Evolutionary conservation across 1,140 invertebrate genomes (phyloP).

Genomic region (Drosophila lacertosa): DNA sequence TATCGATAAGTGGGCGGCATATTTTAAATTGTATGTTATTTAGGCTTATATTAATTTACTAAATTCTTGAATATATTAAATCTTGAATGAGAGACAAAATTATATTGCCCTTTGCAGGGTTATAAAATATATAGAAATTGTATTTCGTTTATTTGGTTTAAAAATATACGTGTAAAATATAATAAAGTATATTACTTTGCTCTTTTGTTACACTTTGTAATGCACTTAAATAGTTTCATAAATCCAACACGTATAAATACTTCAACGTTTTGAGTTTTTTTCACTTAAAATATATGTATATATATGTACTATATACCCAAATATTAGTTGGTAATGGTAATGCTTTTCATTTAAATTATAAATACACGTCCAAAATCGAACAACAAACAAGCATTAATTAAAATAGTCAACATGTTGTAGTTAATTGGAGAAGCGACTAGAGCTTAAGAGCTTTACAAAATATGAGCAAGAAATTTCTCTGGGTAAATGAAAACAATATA

Average conservation of each 20-base stretch:
- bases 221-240: constrained; percentile 58
- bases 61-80: no score
- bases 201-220: constrained; percentile 38
- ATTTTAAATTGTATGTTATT: no score
- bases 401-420: constrained; percentile 52
- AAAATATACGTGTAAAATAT: constrained; percentile 72
- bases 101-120: no score
- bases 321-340: constrained; percentile 36
- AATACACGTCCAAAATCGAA: constrained; percentile 33
- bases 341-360: constrained; percentile 26
- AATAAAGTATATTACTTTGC: constrained; percentile 49
- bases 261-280: constrained; percentile 7
- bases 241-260: constrained; percentile 29
- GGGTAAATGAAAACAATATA: constrained; percentile 11
- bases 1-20: background rate
- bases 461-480: background rate
- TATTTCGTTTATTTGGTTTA: constrained; percentile 80
- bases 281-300: constrained; percentile 10
- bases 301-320: constrained; percentile 9
- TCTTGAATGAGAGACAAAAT: no score
- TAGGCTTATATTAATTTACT: no score
- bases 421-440: constrained; percentile 58
- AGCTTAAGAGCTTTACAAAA: constrained; percentile 37
- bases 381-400: constrained; percentile 54
- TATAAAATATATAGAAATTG: constrained; percentile 54